phyloP scores from a whole-genome alignment of 1,140 invertebrate genomes.

The Telenomus remus region DNA sequence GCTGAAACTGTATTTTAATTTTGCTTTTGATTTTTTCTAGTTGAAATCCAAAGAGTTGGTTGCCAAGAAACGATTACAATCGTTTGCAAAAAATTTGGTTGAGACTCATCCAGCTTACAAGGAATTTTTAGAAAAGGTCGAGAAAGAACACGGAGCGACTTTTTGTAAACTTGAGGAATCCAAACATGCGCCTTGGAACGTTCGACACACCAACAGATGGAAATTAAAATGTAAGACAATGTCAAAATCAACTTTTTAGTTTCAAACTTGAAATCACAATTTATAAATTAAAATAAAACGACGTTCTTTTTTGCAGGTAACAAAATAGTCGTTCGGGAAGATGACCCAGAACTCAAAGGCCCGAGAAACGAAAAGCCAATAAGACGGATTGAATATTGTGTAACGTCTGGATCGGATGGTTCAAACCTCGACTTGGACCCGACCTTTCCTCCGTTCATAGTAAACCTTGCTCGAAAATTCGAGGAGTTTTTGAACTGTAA shows the following conservation, averaged over 20 bases:
- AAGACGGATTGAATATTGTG: conserved; percentile 23
- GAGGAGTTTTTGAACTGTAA: conserved; percentile 44
- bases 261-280: too few relatives aligned
- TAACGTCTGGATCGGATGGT: background rate
- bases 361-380: conserved; percentile 17
- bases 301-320: conserved; percentile 20
- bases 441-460: conserved; percentile 36
- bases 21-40: conserved; percentile 24
- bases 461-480: conserved; percentile 33
- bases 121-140: conserved; percentile 30
- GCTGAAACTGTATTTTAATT: background rate
- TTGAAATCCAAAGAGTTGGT: conserved; percentile 39
- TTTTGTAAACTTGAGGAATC: conserved; percentile 51
- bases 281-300: too few relatives aligned
- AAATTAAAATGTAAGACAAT: conserved; percentile 55
- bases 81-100: conserved; percentile 24
- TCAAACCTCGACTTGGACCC: conserved; percentile 27
- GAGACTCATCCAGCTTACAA: conserved; percentile 38
- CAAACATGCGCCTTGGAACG: conserved; percentile 43
- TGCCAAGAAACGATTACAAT: conserved; percentile 37
- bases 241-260: too few relatives aligned
- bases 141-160: conserved; percentile 24
- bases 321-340: conserved; percentile 19
- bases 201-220: conserved; percentile 44
- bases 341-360: background rate